Conservation (phyloP, 1,140 invertebrate genomes). For the Bombus balteatus region DNA sequence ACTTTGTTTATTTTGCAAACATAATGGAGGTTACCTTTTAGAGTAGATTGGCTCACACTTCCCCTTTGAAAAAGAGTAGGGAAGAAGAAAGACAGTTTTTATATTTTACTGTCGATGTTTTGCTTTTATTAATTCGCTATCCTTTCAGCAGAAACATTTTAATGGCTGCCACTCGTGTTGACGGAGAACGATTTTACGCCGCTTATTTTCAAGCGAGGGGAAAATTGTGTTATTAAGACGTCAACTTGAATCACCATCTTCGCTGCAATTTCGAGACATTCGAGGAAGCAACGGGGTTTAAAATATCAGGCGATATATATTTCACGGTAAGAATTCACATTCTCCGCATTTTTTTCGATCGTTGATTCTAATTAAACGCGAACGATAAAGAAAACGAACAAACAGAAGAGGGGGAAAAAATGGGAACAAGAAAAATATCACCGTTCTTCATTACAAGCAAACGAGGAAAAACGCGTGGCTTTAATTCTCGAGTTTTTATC, state of each 20-base stretch:
- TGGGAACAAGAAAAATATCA: conserved; percentile 19
- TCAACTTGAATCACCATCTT: conserved; percentile 11
- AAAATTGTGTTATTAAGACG: conserved; percentile 27
- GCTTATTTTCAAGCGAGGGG: conserved; percentile 3
- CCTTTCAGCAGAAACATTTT: conserved; percentile 1
- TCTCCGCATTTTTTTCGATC: neutral
- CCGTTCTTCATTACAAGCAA: conserved; percentile 19
- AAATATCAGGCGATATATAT: conserved; percentile 6
- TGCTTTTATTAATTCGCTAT: conserved; percentile 14
- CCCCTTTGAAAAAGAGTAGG: neutral
- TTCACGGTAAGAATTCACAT: neutral
- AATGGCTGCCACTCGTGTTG: conserved; percentile 3
- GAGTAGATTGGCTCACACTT: neutral
- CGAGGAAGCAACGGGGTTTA: neutral
- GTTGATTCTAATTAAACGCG: conserved; percentile 11
- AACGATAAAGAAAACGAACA: conserved; percentile 4
- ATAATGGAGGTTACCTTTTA: neutral
- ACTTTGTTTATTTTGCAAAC: neutral
- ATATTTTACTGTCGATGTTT: neutral
- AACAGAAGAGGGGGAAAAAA: neutral
- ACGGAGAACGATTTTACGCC: conserved; percentile 6
- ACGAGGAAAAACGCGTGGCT: conserved; percentile 19
- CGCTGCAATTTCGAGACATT: neutral
- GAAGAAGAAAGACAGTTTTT: neutral
- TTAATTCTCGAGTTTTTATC: conserved; percentile 36